phyloP scores from a whole-genome alignment of 2,113 vertebrate species.

The Crotalus helleri region DNA sequence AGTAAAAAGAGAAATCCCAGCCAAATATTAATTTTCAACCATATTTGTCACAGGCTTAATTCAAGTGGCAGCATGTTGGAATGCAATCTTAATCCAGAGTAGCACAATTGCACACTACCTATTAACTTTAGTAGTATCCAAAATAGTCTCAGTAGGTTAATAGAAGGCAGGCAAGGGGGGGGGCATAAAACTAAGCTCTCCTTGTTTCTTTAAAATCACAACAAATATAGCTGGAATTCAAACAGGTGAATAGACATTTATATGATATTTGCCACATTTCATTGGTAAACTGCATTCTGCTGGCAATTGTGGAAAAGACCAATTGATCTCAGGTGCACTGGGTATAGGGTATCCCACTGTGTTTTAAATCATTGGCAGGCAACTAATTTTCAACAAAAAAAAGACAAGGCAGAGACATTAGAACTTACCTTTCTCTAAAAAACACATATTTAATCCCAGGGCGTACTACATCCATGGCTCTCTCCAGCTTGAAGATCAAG shows the following conservation, averaged over 20 bases:
- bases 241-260: background rate
- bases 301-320: background rate
- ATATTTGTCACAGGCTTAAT: background rate
- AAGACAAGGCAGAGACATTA: background rate
- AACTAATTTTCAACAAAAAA: background rate
- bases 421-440: background rate
- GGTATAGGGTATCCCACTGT: background rate
- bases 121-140: background rate
- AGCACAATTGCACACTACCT: background rate
- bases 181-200: background rate
- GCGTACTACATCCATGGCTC: background rate
- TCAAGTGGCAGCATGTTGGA: background rate
- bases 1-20: background rate
- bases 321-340: background rate
- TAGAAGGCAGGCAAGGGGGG: background rate
- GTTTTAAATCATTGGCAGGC: background rate
- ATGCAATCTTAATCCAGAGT: background rate
- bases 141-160: background rate
- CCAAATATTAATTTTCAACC: background rate
- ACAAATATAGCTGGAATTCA: background rate
- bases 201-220: background rate
- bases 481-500: background rate
- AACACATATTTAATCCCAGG: background rate
- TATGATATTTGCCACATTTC: background rate
- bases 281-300: background rate